Conservation (phyloP, 2,888 invertebrate genomes). For the Drosophila birchii region DNA sequence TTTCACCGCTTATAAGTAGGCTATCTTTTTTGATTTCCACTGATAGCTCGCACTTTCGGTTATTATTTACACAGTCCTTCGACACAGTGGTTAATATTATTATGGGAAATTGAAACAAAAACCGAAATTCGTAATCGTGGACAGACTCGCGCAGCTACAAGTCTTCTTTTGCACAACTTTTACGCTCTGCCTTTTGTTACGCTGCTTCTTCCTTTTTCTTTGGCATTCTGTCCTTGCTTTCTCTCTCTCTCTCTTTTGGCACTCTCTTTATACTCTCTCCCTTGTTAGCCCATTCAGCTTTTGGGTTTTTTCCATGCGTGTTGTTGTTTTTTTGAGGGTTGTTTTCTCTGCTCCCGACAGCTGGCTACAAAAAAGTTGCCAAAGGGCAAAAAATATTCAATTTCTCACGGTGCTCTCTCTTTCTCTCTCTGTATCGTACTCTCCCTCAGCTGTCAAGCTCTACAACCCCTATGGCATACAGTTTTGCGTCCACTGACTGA, state of each 20-base stretch:
- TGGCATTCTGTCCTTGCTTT: conserved; percentile 12
- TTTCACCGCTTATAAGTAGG: conserved; percentile 2
- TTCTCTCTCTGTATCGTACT: conserved; percentile 8
- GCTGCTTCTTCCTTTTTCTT: conserved; percentile 49
- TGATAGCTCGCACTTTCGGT: background rate
- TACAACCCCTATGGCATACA: conserved; percentile 58
- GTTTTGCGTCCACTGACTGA: conserved; percentile 42
- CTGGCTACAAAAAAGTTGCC: conserved; percentile 17
- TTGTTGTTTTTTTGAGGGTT: conserved; percentile 62
- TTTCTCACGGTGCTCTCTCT: conserved; percentile 21
- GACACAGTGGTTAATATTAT: background rate
- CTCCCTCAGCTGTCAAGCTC: conserved; percentile 46
- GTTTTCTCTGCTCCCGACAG: conserved; percentile 51
- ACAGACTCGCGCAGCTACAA: conserved; percentile 68
- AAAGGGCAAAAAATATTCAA: conserved; percentile 8
- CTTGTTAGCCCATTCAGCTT: conserved; percentile 17
- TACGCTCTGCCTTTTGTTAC: conserved; percentile 64
- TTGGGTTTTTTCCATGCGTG: conserved; percentile 27
- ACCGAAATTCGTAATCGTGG: conserved; percentile 47
- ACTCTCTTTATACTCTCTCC: background rate
- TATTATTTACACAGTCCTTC: background rate
- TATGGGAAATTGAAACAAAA: conserved; percentile 28
- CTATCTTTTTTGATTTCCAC: background rate
- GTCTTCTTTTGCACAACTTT: conserved; percentile 79
- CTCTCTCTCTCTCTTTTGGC: background rate